Evolutionary conservation across 2,888 invertebrate genomes (phyloP).

Genomic region (Syrphus vitripennis): DNA sequence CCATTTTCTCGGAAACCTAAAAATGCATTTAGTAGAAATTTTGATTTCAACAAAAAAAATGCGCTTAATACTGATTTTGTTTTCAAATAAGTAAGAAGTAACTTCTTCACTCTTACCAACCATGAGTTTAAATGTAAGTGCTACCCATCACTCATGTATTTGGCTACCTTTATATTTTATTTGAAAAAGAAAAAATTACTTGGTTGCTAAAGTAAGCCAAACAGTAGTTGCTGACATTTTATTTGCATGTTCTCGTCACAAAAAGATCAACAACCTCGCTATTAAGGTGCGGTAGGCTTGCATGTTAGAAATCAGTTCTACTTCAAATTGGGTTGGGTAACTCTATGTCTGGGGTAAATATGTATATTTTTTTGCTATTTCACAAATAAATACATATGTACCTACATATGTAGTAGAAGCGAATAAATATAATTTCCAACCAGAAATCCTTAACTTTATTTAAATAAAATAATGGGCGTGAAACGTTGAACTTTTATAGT

Average conservation of each 20-base stretch:
- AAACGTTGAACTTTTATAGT: not conserved
- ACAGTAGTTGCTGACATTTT: not conserved
- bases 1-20: too few relatives aligned
- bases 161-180: not conserved
- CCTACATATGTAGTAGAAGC: too few relatives aligned
- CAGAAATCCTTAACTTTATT: not conserved
- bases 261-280: not conserved
- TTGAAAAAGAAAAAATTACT: too few relatives aligned
- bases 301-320: not conserved
- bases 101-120: too few relatives aligned
- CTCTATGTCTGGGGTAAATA: not conserved
- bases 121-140: too few relatives aligned
- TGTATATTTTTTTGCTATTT: not conserved
- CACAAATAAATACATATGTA: not conserved
- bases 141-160: not conserved
- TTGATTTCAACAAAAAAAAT: too few relatives aligned
- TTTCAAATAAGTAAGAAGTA: too few relatives aligned
- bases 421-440: not conserved
- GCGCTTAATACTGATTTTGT: too few relatives aligned
- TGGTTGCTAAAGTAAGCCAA: not conserved
- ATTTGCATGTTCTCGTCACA: not conserved
- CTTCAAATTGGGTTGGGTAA: not conserved
- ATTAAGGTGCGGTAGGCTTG: not conserved
- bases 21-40: too few relatives aligned
- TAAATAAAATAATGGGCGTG: not conserved